Evolutionary conservation across 2,888 invertebrate genomes (phyloP), one percentile per base, ranked within the genome.

Genomic region (Trichogramma evanescens): DNA sequence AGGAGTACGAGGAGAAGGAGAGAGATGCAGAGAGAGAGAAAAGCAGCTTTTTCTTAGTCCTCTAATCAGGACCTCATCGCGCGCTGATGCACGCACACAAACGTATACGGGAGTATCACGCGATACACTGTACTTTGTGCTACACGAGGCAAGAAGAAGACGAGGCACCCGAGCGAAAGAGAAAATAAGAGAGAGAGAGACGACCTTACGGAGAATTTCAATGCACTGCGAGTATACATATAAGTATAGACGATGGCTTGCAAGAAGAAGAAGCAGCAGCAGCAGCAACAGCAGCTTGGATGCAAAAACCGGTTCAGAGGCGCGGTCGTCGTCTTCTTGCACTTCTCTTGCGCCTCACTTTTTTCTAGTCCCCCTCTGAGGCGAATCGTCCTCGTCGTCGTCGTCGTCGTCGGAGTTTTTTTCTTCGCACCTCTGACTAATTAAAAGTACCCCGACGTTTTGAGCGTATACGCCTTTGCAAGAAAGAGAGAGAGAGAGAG

Each of bases 341-440:
- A 61, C 58, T 57, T 42, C 57, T 41, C 39, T 53, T 54, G 57
- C 54, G 56, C 54, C 64, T 61, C 49, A 26, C 55, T 44, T 8
- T 10, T 45, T 55, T 42, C 50, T 54, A 50, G 64, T 62, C 66
- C 66, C 68, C 66, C 68, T 68, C 68, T 69, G 69, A 68, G 71
- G 70, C 70, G 69, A 69, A 69, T 26, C 26, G 26, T 26, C 26
- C 26, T 26, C 26, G 26, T 26, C 26, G 26, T 13, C 13, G 13
- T 26, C 26, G 26, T 26, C 26, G 26, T 26, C 26, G 26, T 26
- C 26, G 26, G 26, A 26, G 26, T 26, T 26, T 70, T 68, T 67
- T 72, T 69, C 68, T 73, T 73, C 73, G 68, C 73, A 72, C 73
- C 71, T 72, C 67, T 66, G 70, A 70, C 72, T 72, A 73, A 73